These are phyloP conservation scores for Synanthedon formicaeformis DNA, from an alignment of 2,888 invertebrate genomes.

Conservation along the genomic window DNA sequence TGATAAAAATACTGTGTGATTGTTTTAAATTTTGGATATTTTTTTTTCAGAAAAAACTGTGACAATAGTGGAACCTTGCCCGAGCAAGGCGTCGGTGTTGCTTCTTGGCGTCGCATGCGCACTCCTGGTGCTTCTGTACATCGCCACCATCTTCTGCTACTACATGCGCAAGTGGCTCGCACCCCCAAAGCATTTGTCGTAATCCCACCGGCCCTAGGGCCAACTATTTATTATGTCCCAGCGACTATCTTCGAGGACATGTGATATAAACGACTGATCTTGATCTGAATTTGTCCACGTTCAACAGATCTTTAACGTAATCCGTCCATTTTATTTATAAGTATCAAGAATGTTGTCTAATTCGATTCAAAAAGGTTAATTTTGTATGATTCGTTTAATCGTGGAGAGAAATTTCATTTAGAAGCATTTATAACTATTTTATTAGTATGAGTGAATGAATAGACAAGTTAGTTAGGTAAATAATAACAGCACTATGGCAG, in stretches of 20 bases:
- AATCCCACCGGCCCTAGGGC: slow-evolving; percentile 14
- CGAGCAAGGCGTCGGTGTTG: slow-evolving; percentile 91
- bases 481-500: not conserved
- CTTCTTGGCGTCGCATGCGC: slow-evolving; percentile 92
- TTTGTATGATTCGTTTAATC: not conserved
- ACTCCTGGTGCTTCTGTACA: slow-evolving; percentile 87
- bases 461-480: slow-evolving; percentile 1
- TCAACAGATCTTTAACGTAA: not conserved
- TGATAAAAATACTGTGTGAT: no score
- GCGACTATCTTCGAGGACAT: slow-evolving; percentile 20
- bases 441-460: slow-evolving; percentile 5
- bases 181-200: slow-evolving; percentile 82
- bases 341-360: not conserved
- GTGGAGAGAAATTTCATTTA: slow-evolving; percentile 58
- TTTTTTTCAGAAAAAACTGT: slow-evolving; percentile 84
- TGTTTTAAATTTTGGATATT: no score
- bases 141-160: slow-evolving; percentile 92
- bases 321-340: not conserved
- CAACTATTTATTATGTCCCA: not conserved
- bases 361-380: not conserved
- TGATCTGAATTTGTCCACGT: slow-evolving; percentile 24
- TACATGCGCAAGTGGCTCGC: slow-evolving; percentile 93
- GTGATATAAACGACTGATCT: slow-evolving; percentile 60
- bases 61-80: slow-evolving; percentile 91
- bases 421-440: slow-evolving; percentile 15